Evolutionary conservation across 2,888 invertebrate genomes (phyloP).

Genomic region (Kryphioiulus occultus): DNA sequence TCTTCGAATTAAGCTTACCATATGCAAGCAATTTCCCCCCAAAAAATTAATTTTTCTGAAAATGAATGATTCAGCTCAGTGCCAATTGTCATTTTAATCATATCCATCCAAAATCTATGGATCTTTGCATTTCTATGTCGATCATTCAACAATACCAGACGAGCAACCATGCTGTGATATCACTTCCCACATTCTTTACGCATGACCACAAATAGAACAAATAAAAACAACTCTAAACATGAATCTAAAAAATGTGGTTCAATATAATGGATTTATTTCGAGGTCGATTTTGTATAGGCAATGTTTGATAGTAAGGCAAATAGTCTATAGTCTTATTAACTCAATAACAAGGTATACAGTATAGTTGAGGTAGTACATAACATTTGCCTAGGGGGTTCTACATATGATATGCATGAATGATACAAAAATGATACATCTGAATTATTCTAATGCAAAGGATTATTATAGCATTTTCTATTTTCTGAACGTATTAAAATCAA

Average conservation of each 20-base stretch:
- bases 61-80: not conserved
- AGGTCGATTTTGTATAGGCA: not conserved
- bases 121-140: constrained; percentile 43
- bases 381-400: no score
- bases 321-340: not conserved
- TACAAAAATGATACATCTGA: no score
- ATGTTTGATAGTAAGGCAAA: not conserved
- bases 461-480: no score
- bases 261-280: not conserved
- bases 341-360: no score
- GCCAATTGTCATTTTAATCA: constrained; percentile 21
- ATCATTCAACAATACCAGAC: constrained; percentile 2
- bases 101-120: not conserved
- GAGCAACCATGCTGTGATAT: constrained; percentile 38
- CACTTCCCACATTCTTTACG: constrained; percentile 41
- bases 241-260: not conserved
- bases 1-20: not conserved
- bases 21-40: not conserved
- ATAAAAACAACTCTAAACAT: not conserved
- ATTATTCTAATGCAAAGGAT: no score
- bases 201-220: constrained; percentile 35
- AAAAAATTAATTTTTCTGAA: not conserved
- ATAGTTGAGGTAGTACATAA: no score
- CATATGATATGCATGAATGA: no score
- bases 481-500: no score